phyloP scores from a whole-genome alignment of 2,888 invertebrate genomes.

The Pammene fasciana region DNA sequence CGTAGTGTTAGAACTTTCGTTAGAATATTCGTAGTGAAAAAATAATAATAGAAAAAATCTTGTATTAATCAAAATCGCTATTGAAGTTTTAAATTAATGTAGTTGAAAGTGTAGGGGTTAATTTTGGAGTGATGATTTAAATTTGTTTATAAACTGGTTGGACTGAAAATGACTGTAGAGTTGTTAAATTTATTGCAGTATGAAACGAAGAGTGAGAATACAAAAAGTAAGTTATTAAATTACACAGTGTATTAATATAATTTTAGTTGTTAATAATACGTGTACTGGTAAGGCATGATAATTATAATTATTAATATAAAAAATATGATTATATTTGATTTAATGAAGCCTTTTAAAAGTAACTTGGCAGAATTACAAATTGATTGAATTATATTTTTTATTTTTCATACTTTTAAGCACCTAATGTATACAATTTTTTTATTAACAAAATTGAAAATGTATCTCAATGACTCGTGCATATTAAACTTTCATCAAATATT shows the following conservation, averaged over 20 bases:
- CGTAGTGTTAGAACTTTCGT: slow-evolving; percentile 12
- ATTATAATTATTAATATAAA: too few relatives aligned
- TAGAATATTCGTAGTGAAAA: background rate
- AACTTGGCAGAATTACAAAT: too few relatives aligned
- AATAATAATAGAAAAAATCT: slow-evolving; percentile 37
- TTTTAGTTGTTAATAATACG: background rate
- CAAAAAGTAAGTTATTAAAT: slow-evolving; percentile 60
- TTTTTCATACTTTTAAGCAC: too few relatives aligned
- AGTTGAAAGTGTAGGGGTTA: slow-evolving; percentile 8
- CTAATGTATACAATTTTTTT: too few relatives aligned
- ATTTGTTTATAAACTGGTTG: slow-evolving; percentile 45
- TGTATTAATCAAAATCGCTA: background rate
- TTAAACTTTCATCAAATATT: too few relatives aligned
- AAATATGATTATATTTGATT: too few relatives aligned
- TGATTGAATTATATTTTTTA: too few relatives aligned
- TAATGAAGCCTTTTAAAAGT: too few relatives aligned
- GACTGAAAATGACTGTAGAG: slow-evolving; percentile 71
- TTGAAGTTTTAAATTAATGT: background rate
- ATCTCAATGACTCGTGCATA: too few relatives aligned
- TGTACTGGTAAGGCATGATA: too few relatives aligned
- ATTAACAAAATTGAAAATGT: too few relatives aligned
- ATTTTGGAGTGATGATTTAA: slow-evolving; percentile 38
- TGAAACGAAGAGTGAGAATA: slow-evolving; percentile 58
- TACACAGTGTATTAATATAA: background rate
- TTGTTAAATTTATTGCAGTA: slow-evolving; percentile 63